A percentile compares a stretch with the other conserved stretches of the same genome.
phyloP scores from a whole-genome alignment of 2,113 vertebrate species.

The Tragelaphus imberbis region DNA sequence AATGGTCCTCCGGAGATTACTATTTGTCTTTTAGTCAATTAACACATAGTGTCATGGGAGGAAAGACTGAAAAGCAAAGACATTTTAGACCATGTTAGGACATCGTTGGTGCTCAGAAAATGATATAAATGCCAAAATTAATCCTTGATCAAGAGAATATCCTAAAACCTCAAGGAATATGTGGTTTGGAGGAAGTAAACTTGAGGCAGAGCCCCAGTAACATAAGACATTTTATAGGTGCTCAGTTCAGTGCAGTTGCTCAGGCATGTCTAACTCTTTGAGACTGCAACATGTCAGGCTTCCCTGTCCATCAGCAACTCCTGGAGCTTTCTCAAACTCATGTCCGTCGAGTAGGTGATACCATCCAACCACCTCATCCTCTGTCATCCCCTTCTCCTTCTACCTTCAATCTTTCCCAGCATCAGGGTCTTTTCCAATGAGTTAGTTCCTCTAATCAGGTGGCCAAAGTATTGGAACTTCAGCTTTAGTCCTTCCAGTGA shows the following conservation, averaged over 20 bases:
- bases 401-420: background rate
- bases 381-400: background rate
- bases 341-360: background rate
- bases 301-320: background rate
- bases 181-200: background rate
- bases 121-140: background rate
- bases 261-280: background rate
- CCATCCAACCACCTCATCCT: background rate
- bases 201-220: background rate
- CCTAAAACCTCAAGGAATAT: background rate
- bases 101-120: background rate
- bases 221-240: background rate
- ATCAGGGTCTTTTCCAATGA: background rate
- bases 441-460: background rate
- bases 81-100: too few species aligned
- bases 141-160: background rate
- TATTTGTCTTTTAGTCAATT: background rate
- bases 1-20: background rate
- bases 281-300: background rate
- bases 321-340: background rate
- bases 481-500: background rate
- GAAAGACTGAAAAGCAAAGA: background rate
- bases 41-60: background rate
- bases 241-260: background rate
- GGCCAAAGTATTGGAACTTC: background rate